Base-by-base conservation (phyloP, 1,140 invertebrate genomes). In the Listronotus bonariensis region DNA sequence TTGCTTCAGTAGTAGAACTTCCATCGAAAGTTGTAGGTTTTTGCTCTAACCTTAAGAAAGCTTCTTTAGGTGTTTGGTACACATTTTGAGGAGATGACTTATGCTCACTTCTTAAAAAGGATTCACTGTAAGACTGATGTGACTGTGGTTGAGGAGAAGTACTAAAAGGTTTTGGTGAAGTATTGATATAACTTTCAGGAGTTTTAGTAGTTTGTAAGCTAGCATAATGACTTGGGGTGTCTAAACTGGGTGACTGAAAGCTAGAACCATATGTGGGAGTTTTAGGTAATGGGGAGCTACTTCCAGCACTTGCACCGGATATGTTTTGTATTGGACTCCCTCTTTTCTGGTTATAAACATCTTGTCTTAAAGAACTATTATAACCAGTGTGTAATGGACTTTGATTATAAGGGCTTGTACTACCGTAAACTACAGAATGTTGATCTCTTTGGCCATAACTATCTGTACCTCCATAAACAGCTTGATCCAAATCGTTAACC, bases 401-500 rank as follows among this genome's bases (percentile, higher is more conserved):
- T n/a, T 56, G 12, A 31, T 32, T 15, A 9, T 40, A 40, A 3
- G 17, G 34, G 12, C 8, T 15, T 17, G 59, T 48, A 31, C 52
- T 48, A 11, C 32, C 52, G 45, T 64, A 64, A 17, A 43, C 12
- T 11, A 10, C 49, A 14, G 20, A 41, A 14, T 41, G 46, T 17
- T 51, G 45, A 38, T 52, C 48, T 41, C 46, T 17, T 69, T 74
- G 75, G 17, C 67, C 68, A 41, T 75, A 75, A 55, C 51, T 69
- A 45, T 70, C 72, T 14, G 51, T 71, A 20, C 65, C 63, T 31
- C 71, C 72, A 52, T 77, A 77, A 20, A 73, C 71, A 3, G 72
- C 71, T 54, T 61, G 67, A 55, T 77, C 71, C 31, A 77, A 41
- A 11, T 73, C 63, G 49, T 73, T 76, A 12, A 75, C 68, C 17